Base-by-base conservation (phyloP, 2,888 invertebrate species). In the Lamellibrachia satsuma region DNA sequence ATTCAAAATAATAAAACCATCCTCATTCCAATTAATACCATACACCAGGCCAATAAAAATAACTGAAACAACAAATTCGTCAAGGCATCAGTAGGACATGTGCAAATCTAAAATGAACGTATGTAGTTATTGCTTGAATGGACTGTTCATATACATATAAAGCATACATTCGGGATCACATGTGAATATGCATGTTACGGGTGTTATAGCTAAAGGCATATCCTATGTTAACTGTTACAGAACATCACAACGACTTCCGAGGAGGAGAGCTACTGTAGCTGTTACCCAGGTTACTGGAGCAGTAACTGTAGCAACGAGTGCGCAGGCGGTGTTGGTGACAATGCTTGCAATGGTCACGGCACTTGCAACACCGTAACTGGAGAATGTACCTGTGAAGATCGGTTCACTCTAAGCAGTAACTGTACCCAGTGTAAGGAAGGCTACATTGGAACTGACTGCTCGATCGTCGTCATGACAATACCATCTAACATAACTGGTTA, bases 261-360 rank as follows among this genome's bases (percentile, higher is more conserved):
- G 0, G 22, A 75, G 75, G 75, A 75, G 75, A n/a, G n/a, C n/a
- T 75, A 75, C 75, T 75, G 75, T 75, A n/a, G 75, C 22, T 75
- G 75, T 22, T 75, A 75, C 75, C 22, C 75, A 3, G 75, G 75
- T 1, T 22, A 75, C 75, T 75, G 75, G 75, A n/a, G 75, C 15
- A 75, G 3, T 11, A 75, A 75, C 75, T 75, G 75, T 15, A 75
- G 75, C 75, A 75, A 75, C 22, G 75, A 75, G 75, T 75, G 75
- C n/a, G 75, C 75, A 90, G 95, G 95, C n/a, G 94, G 95, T n/a
- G 94, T 93, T 22, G 75, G 75, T 8, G 52, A 8, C 91, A 93
- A 93, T 90, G 93, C 95, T 11, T 95, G 95, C 92, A 94, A 93
- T 93, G 94, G 94, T 75, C 94, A 94, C 60, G 95, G 95, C 7